A percentile compares a stretch with the other conserved stretches of the same genome.
Evolutionary conservation across 2,797 vertebrate species (phyloP).

Genomic region (Gephyroberyx darwinii): DNA sequence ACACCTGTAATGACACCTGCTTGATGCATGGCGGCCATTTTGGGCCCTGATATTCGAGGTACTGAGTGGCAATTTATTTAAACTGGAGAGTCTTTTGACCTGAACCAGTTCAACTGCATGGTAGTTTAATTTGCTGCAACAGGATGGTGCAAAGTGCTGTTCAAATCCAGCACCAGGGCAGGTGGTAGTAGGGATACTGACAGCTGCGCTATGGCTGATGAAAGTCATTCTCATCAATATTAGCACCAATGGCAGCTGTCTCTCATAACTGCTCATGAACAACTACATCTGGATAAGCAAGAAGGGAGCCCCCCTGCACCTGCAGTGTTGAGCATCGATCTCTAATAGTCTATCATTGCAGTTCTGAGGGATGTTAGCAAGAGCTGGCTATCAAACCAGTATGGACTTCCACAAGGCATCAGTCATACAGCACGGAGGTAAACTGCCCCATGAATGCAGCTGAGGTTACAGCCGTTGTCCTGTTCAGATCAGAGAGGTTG

Average conservation of each 20-base stretch:
- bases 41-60: neutral
- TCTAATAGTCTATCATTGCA: constrained; percentile 62
- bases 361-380: constrained; percentile 52
- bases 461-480: neutral
- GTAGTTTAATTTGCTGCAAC: constrained; percentile 56
- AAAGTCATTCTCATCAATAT: constrained; percentile 56
- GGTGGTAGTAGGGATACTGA: constrained; percentile 41
- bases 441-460: constrained; percentile 1
- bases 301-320: neutral
- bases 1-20: constrained; percentile 73
- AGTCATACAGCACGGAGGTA: constrained; percentile 20
- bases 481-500: neutral
- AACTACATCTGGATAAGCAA: constrained; percentile 46
- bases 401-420: constrained; percentile 36
- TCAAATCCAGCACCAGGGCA: constrained; percentile 44
- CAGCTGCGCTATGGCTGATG: constrained; percentile 42
- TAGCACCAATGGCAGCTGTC: constrained; percentile 36
- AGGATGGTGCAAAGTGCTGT: constrained; percentile 47
- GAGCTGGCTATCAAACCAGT: constrained; percentile 45
- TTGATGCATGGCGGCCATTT: constrained; percentile 55
- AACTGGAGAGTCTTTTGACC: constrained; percentile 35
- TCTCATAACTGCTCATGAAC: constrained; percentile 50
- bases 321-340: constrained; percentile 40
- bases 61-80: constrained; percentile 57
- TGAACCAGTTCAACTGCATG: constrained; percentile 26